These are phyloP conservation scores for Phyllopteryx taeniolatus DNA, from an alignment of 2,113 vertebrate genomes.

Conservation along the genomic window DNA sequence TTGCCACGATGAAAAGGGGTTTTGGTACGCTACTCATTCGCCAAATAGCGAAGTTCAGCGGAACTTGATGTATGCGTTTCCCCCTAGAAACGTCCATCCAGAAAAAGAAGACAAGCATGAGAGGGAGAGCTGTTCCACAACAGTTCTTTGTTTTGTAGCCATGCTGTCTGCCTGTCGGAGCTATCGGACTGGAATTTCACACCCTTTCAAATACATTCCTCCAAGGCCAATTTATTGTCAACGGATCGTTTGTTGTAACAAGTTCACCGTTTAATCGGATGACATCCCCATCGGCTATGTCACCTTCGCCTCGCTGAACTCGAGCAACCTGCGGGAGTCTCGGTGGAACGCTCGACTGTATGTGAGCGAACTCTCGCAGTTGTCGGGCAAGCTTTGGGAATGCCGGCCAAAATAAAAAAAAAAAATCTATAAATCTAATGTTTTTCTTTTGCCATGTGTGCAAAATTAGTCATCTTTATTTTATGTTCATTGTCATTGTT, in stretches of 20 bases:
- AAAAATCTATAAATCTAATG: constrained; percentile 8
- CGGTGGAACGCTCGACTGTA: neutral
- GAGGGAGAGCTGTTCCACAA: constrained; percentile 48
- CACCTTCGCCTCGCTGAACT: constrained; percentile 37
- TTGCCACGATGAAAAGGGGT: constrained; percentile 47
- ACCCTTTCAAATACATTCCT: neutral
- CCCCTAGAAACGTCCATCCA: constrained; percentile 44
- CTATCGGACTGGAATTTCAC: neutral
- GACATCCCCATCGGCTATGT: constrained; percentile 37
- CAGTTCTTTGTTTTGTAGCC: constrained; percentile 23
- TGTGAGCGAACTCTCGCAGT: constrained; percentile 31
- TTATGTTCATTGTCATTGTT: too few species aligned
- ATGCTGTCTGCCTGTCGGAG: neutral
- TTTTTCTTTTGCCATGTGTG: neutral
- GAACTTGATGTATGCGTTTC: constrained; percentile 56
- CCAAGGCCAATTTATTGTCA: constrained; percentile 30
- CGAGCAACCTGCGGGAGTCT: constrained; percentile 7
- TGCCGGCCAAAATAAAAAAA: constrained; percentile 7
- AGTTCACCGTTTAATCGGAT: constrained; percentile 39
- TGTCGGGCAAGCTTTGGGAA: constrained; percentile 17
- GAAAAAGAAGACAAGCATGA: constrained; percentile 28
- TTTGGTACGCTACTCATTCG: constrained; percentile 43
- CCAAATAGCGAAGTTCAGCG: constrained; percentile 53
- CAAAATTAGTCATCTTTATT: neutral
- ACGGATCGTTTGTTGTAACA: constrained; percentile 29